phyloP scores from a whole-genome alignment of 2,113 vertebrate genomes.

The Dolichotis patagonum region DNA sequence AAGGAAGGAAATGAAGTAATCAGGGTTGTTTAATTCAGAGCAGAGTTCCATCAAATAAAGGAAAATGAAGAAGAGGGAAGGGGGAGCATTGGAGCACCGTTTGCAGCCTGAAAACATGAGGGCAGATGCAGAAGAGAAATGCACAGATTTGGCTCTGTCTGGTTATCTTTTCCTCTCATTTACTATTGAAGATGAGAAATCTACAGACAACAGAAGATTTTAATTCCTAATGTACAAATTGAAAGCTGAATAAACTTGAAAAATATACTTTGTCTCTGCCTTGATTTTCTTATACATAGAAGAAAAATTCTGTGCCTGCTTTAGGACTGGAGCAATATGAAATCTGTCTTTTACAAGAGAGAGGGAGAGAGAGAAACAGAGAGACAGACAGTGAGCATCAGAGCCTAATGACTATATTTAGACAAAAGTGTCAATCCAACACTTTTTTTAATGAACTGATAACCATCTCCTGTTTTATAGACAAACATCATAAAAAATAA shows the following conservation, averaged over 20 bases:
- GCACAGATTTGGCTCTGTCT: neutral
- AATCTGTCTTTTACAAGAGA: neutral
- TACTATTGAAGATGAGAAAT: neutral
- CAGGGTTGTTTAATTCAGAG: neutral
- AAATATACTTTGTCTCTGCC: neutral
- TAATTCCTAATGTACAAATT: neutral
- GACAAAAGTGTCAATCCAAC: neutral
- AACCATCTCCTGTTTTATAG: neutral
- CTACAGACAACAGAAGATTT: neutral
- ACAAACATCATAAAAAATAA: neutral
- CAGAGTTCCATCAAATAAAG: neutral
- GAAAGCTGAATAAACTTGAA: neutral
- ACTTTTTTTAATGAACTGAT: neutral
- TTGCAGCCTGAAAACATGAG: neutral
- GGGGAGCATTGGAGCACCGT: neutral
- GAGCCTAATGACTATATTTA: neutral
- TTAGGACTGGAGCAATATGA: neutral
- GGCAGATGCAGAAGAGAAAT: neutral
- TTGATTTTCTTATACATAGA: neutral
- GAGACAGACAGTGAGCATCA: too few relatives aligned
- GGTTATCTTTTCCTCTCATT: neutral
- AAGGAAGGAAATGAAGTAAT: neutral
- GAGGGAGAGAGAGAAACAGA: too few relatives aligned
- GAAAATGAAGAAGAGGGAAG: neutral
- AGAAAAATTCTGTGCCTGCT: neutral